Evolutionary conservation across 2,113 vertebrate genomes (phyloP).

Genomic region (Morone saxatilis): DNA sequence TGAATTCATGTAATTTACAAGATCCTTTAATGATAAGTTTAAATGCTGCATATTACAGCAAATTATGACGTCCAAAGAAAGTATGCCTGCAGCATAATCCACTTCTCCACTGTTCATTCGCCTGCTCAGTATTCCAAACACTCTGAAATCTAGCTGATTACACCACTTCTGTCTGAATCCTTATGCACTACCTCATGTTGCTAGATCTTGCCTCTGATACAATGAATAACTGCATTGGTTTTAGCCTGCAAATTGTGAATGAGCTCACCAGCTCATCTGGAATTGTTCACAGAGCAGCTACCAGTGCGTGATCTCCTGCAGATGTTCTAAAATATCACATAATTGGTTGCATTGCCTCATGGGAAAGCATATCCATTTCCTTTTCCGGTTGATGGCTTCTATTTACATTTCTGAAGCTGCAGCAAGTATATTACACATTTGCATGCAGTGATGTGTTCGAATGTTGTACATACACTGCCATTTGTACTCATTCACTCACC

Average conservation of each 20-base stretch:
- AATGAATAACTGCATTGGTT: not conserved
- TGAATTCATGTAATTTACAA: not conserved
- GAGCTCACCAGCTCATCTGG: slow-evolving; percentile 1
- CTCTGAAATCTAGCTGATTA: not conserved
- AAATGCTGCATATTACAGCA: not conserved
- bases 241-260: slow-evolving; percentile 17
- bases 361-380: slow-evolving; percentile 34
- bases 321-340: slow-evolving; percentile 37
- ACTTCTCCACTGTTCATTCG: not conserved
- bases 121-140: slow-evolving; percentile 1
- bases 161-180: not conserved
- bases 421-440: slow-evolving; percentile 29
- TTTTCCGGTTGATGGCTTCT: slow-evolving; percentile 42
- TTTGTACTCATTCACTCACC: not conserved
- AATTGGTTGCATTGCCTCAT: slow-evolving; percentile 35
- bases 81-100: not conserved
- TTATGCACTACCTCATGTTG: not conserved
- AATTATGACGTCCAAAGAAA: not conserved
- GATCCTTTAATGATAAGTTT: not conserved
- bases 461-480: not conserved
- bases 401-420: slow-evolving; percentile 34
- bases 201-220: not conserved
- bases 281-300: slow-evolving; percentile 24
- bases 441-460: slow-evolving; percentile 22
- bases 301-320: slow-evolving; percentile 14